Conservation (phyloP, 2,113 vertebrate genomes). For the Cebus imitator region DNA sequence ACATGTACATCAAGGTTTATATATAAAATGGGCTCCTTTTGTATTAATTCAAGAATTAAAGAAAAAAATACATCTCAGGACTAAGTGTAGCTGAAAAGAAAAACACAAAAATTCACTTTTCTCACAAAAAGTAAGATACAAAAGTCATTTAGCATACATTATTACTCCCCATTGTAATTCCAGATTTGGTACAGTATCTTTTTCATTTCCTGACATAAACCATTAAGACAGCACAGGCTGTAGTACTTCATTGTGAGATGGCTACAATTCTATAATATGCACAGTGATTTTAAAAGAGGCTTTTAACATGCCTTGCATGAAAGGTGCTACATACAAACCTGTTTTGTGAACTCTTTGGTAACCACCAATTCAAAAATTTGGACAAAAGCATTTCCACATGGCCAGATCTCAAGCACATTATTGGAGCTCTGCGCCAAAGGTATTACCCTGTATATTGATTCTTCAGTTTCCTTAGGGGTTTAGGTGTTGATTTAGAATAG, state of each 20-base stretch:
- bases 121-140: conserved; percentile 69
- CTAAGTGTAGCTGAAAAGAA: conserved; percentile 72
- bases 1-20: conserved; percentile 77
- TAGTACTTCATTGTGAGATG: conserved; percentile 59
- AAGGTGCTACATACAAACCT: conserved; percentile 73
- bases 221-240: conserved; percentile 57
- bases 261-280: neutral
- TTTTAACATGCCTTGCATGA: conserved; percentile 61
- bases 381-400: conserved; percentile 50
- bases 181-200: conserved; percentile 69
- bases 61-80: conserved; percentile 70
- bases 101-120: conserved; percentile 60
- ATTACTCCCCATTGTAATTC: conserved; percentile 51
- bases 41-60: conserved; percentile 75
- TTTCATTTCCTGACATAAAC: conserved; percentile 63
- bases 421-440: neutral
- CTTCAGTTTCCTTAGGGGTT: conserved; percentile 6
- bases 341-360: conserved; percentile 72
- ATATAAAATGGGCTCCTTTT: conserved; percentile 78
- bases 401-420: conserved; percentile 44
- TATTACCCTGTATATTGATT: conserved; percentile 48
- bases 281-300: conserved; percentile 62
- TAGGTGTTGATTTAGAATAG: conserved; percentile 36
- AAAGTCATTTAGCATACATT: conserved; percentile 58
- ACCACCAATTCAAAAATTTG: conserved; percentile 66